phyloP scores from a whole-genome alignment of 2,888 invertebrate genomes.

The Candidula unifasciata region DNA sequence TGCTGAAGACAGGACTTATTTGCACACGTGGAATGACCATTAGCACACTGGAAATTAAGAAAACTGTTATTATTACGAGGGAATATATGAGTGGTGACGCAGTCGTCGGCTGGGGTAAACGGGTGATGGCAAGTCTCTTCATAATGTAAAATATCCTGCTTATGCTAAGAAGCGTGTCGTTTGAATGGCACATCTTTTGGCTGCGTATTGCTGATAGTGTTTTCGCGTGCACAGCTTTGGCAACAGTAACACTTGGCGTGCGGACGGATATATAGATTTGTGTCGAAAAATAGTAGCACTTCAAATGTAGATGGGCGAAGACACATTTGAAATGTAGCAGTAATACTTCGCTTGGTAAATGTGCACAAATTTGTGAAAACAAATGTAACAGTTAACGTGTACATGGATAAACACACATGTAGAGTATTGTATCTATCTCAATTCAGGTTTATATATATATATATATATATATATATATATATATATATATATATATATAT shows the following conservation, averaged over 20 bases:
- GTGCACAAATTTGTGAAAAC: not conserved
- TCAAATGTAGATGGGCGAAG: not conserved
- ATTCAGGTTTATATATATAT: too few species aligned
- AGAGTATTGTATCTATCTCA: too few species aligned
- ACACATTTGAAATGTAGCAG: not conserved
- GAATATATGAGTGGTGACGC: conserved; percentile 53
- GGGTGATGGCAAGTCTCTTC: conserved; percentile 26
- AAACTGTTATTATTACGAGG: conserved; percentile 55
- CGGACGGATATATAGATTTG: not conserved
- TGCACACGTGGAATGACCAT: conserved; percentile 50
- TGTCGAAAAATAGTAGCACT: not conserved
- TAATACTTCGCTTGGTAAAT: not conserved
- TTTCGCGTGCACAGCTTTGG: not conserved
- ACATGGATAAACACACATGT: too few species aligned
- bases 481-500: too few species aligned
- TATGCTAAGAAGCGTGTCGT: conserved; percentile 33
- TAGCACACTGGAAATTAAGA: conserved; percentile 51
- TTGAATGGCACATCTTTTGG: conserved; percentile 3
- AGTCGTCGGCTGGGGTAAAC: conserved; percentile 31
- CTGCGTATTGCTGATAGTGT: conserved; percentile 37
- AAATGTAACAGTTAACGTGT: not conserved
- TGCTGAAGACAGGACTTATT: conserved; percentile 39
- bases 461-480: too few species aligned
- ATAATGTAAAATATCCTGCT: conserved; percentile 22
- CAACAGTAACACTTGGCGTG: not conserved